Base-by-base conservation (phyloP, 2,888 invertebrate species). In the Tineola bisselliella region DNA sequence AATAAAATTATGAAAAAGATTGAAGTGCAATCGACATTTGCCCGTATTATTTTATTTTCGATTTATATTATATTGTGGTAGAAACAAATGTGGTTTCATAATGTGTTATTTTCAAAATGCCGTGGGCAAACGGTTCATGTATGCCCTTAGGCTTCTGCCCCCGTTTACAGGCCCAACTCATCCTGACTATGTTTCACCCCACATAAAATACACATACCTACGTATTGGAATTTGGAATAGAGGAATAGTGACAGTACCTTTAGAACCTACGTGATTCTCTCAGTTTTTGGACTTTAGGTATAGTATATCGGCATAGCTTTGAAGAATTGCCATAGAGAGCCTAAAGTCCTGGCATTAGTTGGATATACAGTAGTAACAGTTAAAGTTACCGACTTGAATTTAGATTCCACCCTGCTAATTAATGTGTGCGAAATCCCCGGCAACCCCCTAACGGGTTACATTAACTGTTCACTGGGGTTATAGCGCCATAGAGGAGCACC, bases 321-420 rank as follows among this genome's bases (percentile, higher is more conserved):
- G 3, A 6, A 48, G 48, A 15, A 48, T 48, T 48, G 15, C 13
- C n/a, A 48, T n/a, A 48, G n/a, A 48, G 48, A 2, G 48, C 17
- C n/a, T 17, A 15, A 48, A 48, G 13, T 48, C 10, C 38, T 10
- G 38, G n/a, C 31, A 31, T 10, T 6, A 44, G n/a, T 13, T 25
- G 18, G 6, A 10, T 30, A 13, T 30, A 30, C 43, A 10, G 2
- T 12, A 43, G 13, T 43, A n/a, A 13, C 8, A 43, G 12, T n/a
- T 3, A 10, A 6, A 43, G 43, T 48, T 13, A 17, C 17, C 15
- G 17, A n/a, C 38, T 48, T 10, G 48, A 48, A 82, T 84, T 83
- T 84, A 86, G 79, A 84, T 84, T 80, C 79, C 74, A 73, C 73
- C 76, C 74, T 76, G 79, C 83, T 84, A 86, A 86, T 86, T 84